A percentile compares a stretch with the other conserved stretches of the same genome.
These are phyloP conservation scores for Strigamia crassipes DNA, from an alignment of 2,888 invertebrate species.

Conservation along the genomic window DNA sequence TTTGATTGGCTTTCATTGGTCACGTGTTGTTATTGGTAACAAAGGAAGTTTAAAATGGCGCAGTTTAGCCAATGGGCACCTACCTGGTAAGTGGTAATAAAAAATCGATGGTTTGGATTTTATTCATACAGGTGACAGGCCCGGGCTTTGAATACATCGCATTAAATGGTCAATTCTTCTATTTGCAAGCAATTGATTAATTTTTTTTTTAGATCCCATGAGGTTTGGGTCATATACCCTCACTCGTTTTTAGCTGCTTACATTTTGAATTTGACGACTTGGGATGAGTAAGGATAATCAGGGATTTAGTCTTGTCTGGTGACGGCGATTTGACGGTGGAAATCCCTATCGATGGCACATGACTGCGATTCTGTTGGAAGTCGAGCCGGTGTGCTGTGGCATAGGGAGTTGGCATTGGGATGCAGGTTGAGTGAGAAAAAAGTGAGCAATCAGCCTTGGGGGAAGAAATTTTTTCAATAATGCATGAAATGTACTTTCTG, in stretches of 20 bases:
- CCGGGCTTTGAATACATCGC: too few species aligned
- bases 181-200: too few species aligned
- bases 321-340: not conserved
- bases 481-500: slow-evolving; percentile 2
- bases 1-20: too few species aligned
- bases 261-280: not conserved
- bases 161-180: too few species aligned
- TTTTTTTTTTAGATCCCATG: too few species aligned
- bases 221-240: too few species aligned
- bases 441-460: not conserved
- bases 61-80: too few species aligned
- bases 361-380: slow-evolving; percentile 1
- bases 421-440: slow-evolving; percentile 10
- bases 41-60: too few species aligned
- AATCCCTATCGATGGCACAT: not conserved
- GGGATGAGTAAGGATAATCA: not conserved
- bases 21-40: too few species aligned
- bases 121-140: too few species aligned
- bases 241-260: not conserved
- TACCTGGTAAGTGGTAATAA: too few species aligned
- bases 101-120: too few species aligned
- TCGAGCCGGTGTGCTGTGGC: not conserved
- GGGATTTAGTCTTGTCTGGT: not conserved
- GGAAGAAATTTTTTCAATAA: not conserved
- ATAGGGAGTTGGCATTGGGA: not conserved